Evolutionary conservation across 35 echinoderm and acorn worm genomes (phyloP), one percentile per base, ranked within the genome.

Genomic region (Chiridota heheva): DNA sequence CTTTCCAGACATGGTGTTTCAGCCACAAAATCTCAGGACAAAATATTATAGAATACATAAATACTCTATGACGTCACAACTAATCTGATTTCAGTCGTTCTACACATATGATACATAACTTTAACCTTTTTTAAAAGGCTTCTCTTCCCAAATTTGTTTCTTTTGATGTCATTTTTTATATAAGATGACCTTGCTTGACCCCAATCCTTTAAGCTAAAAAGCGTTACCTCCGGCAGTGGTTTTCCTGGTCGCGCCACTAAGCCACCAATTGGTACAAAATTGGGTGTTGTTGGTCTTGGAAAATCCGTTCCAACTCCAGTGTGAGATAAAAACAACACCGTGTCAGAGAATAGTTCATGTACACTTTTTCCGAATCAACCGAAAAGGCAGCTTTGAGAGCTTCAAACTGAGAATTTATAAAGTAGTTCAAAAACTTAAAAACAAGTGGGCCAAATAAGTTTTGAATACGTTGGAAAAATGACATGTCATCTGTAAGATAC

Each of bases 271-370:
- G 69, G 69, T 29, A 73, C 34, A 30, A 46, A 44, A 45, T 73
- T 48, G n/a, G 69, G 69, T 2, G 41, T 73, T 10, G 26, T 47
- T 47, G 69, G 69, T n/a, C 69, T 40, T 26, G 69, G 69, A 47
- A 47, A 73, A 42, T 73, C 69, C 28, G n/a, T 73, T 44, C 69
- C 69, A 16, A 73, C 10, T 29, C 69, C 51, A 27, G 51, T 45
- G 42, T 73, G 69, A 42, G 40, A 20, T 10, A 73, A 30, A 20
- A 71, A 7, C 39, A 71, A 43, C 10, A 42, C 20, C 10, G 38
- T 22, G 28, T 42, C 18, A 2, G 35, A 28, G 38, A 42, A 43
- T 42, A 71, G 67, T 12, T 73, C 69, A 36, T 29, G 13, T 12
- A 66, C 24, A 0, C 8, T 16, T 43, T 41, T 73, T 16, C n/a